phyloP scores from a whole-genome alignment of 1,140 invertebrate species.

The Acromyrmex echinatior region DNA sequence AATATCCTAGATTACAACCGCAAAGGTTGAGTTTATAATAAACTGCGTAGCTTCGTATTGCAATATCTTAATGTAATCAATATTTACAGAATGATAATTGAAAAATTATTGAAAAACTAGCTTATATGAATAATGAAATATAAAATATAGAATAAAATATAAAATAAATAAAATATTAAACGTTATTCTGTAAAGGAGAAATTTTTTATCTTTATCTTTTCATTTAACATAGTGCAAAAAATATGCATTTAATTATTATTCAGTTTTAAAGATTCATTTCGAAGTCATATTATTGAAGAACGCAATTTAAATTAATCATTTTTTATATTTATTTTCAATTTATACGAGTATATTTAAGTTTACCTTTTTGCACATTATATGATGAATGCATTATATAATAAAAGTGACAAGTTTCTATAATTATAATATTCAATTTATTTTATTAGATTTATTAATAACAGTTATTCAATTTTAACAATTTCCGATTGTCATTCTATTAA shows the following conservation, averaged over 20 bases:
- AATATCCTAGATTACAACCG: constrained; percentile 4
- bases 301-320: background rate
- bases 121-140: background rate
- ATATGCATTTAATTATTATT: background rate
- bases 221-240: background rate
- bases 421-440: background rate
- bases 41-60: background rate
- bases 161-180: background rate
- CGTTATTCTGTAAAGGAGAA: background rate
- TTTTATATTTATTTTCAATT: background rate
- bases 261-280: background rate
- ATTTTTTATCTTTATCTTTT: background rate
- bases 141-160: background rate
- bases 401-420: background rate
- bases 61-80: background rate
- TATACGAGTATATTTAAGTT: background rate
- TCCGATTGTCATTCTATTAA: background rate
- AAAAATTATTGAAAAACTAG: background rate
- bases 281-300: background rate
- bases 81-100: background rate
- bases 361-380: too few species aligned
- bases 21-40: constrained; percentile 17
- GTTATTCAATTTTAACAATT: background rate
- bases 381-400: too few species aligned
- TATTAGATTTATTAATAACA: background rate